Percentiles rank a stretch among this genome's conserved stretches.
Conservation (phyloP, 92 coral and sea anemone species). For the Micromussa lordhowensis region DNA sequence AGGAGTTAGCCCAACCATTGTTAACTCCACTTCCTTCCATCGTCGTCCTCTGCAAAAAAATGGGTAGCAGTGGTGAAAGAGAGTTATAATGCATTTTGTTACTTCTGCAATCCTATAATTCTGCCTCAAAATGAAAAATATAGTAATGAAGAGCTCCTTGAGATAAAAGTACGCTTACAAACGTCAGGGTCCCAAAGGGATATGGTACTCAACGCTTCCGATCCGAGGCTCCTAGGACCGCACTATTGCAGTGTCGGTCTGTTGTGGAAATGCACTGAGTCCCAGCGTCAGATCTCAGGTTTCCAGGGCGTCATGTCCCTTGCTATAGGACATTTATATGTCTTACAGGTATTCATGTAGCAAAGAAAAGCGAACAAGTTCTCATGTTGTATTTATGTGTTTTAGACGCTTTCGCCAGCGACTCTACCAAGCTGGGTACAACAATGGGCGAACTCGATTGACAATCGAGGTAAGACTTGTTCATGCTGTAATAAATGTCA, state of each 20-base stretch:
- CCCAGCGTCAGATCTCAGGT: neutral
- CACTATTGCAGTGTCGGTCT: neutral
- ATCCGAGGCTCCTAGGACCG: neutral
- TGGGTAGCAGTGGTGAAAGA: no score
- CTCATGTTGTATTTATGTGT: neutral
- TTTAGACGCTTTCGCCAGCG: conserved; percentile 53
- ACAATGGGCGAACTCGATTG: conserved; percentile 57
- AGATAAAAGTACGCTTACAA: no score
- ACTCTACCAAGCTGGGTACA: conserved; percentile 69
- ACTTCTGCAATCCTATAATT: no score
- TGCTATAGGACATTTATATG: neutral
- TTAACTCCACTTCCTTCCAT: no score
- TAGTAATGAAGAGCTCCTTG: no score
- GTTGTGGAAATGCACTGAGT: neutral
- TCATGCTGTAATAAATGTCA: neutral
- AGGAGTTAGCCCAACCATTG: no score
- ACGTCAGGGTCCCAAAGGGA: no score
- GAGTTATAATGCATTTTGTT: no score
- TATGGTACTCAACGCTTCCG: no score
- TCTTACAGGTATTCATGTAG: neutral
- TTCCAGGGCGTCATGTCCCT: neutral
- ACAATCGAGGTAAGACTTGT: conserved; percentile 20
- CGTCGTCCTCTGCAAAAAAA: no score
- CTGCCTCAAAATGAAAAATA: no score
- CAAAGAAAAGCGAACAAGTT: neutral